Conservation (phyloP, 2,888 invertebrate species). For the Choristoneura rosaceana region DNA sequence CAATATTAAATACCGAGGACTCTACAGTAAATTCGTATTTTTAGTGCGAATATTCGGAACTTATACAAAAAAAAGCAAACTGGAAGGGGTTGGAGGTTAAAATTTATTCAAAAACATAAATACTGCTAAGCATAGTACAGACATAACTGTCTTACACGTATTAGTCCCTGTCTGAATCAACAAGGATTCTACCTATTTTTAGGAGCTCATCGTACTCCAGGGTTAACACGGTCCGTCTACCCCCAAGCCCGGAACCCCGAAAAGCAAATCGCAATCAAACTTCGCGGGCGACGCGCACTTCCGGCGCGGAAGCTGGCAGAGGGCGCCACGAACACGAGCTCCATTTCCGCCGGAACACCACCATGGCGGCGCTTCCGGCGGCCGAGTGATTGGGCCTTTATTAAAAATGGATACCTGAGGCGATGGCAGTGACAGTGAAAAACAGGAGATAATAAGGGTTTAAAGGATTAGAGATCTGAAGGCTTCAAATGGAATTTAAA, state of each 20-base stretch:
- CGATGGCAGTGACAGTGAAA: slow-evolving; percentile 50
- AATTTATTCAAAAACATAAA: too few species aligned
- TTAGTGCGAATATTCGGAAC: too few species aligned
- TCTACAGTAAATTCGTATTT: too few species aligned
- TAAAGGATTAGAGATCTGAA: background rate
- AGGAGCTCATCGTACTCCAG: background rate
- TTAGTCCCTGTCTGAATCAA: too few species aligned
- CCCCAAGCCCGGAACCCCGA: slow-evolving; percentile 20
- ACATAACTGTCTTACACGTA: too few species aligned
- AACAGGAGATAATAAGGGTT: background rate
- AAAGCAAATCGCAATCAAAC: slow-evolving; percentile 28
- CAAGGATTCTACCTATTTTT: too few species aligned
- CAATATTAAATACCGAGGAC: too few species aligned
- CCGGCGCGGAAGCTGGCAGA: slow-evolving; percentile 62
- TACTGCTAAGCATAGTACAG: too few species aligned
- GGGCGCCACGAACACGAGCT: slow-evolving; percentile 77
- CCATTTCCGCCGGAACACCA: slow-evolving; percentile 82
- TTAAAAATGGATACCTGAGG: slow-evolving; percentile 82
- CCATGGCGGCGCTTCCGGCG: slow-evolving; percentile 74
- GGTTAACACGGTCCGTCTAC: background rate
- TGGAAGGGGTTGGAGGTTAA: too few species aligned
- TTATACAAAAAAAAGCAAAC: too few species aligned
- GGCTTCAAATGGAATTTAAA: too few species aligned
- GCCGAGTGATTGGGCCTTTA: slow-evolving; percentile 82
- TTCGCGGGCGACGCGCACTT: slow-evolving; percentile 33